Percentiles rank a stretch among this genome's conserved stretches.
These are phyloP conservation scores for Lycocorax pyrrhopterus DNA, from an alignment of 2,113 vertebrate genomes.

Conservation along the genomic window DNA sequence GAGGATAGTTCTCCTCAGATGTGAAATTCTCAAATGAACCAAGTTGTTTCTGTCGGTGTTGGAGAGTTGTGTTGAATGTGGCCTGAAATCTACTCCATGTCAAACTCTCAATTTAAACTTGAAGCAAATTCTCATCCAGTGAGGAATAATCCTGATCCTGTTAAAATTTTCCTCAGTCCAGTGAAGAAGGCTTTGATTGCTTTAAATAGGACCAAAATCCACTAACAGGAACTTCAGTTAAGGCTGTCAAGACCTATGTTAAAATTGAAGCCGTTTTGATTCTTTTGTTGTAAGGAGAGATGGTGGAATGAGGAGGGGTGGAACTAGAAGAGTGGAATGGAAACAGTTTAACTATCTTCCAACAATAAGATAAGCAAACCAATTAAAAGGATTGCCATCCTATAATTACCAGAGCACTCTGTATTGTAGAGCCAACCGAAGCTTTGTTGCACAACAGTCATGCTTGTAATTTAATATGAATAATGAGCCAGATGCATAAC, in stretches of 20 bases:
- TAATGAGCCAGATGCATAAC: conserved; percentile 51
- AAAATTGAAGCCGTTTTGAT: background rate
- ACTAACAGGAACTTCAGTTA: background rate
- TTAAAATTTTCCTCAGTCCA: background rate
- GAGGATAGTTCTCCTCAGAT: background rate
- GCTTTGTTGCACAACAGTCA: conserved; percentile 34
- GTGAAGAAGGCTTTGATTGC: background rate
- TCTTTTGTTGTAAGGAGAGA: background rate
- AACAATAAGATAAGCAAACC: conserved; percentile 42
- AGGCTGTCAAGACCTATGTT: background rate
- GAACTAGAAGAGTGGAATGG: background rate
- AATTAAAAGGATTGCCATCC: conserved; percentile 44
- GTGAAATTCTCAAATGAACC: background rate
- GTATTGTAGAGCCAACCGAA: background rate
- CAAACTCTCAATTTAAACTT: background rate
- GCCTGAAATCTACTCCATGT: background rate
- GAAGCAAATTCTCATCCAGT: background rate
- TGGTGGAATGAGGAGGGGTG: background rate
- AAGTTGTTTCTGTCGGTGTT: background rate
- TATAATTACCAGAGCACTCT: conserved; percentile 30
- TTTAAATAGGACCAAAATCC: conserved; percentile 37
- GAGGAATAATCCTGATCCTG: background rate
- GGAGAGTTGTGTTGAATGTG: background rate
- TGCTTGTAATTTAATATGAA: conserved; percentile 57
- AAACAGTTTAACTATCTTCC: conserved; percentile 15